Percentiles rank a stretch among this genome's conserved stretches.
Conservation (phyloP, 2,888 invertebrate species). For the Atethmia centrago region DNA sequence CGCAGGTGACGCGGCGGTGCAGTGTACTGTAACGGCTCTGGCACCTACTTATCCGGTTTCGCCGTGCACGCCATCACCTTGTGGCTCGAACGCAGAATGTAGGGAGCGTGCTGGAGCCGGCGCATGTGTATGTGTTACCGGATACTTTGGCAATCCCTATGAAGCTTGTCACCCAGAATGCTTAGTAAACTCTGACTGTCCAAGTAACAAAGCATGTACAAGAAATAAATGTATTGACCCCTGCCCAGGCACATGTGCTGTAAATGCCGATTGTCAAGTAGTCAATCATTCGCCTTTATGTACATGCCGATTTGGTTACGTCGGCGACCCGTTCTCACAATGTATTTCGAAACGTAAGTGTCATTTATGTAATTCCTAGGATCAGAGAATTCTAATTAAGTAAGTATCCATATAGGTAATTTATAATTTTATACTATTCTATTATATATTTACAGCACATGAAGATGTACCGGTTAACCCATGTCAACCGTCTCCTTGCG, state of each 20-base stretch:
- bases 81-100: constrained; percentile 92
- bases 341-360: constrained; percentile 87
- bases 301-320: constrained; percentile 92
- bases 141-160: constrained; percentile 95
- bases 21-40: constrained; percentile 86
- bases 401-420: constrained; percentile 1
- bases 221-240: constrained; percentile 94
- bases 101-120: constrained; percentile 90
- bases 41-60: constrained; percentile 79
- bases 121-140: constrained; percentile 93
- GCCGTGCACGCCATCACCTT: constrained; percentile 92
- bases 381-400: not conserved
- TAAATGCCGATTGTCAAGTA: constrained; percentile 94
- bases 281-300: constrained; percentile 93
- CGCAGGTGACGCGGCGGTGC: constrained; percentile 94
- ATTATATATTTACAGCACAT: constrained; percentile 71
- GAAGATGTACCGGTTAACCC: constrained; percentile 84
- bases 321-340: constrained; percentile 93
- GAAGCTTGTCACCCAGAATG: constrained; percentile 94
- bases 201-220: constrained; percentile 93
- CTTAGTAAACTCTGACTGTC: constrained; percentile 93
- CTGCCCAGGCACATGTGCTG: constrained; percentile 94
- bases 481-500: constrained; percentile 92
- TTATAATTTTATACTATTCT: not conserved
- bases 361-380: not conserved